A percentile compares a stretch with the other conserved stretches of the same genome.
These are phyloP conservation scores for Bucorvus abyssinicus DNA, from an alignment of 2,797 vertebrate species.

Conservation along the genomic window DNA sequence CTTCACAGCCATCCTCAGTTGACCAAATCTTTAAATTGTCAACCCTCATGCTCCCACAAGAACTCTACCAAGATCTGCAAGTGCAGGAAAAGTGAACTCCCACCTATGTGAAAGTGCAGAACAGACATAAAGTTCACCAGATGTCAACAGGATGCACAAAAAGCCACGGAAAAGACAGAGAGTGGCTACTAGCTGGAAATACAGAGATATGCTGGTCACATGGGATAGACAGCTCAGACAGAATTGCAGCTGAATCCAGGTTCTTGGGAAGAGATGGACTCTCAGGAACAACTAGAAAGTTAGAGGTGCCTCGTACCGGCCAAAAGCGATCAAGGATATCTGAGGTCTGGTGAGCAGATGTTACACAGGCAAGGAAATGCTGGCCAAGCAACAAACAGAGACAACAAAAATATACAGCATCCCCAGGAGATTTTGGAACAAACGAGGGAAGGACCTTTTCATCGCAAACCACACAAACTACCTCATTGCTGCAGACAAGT, in stretches of 20 bases:
- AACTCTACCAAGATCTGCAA: neutral
- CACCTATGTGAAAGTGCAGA: neutral
- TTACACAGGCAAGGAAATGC: constrained; percentile 12
- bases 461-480: constrained; percentile 23
- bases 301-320: neutral
- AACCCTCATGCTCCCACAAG: neutral
- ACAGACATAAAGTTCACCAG: neutral
- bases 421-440: constrained; percentile 11
- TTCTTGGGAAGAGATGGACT: neutral
- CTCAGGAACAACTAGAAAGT: neutral
- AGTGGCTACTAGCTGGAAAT: neutral
- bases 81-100: neutral
- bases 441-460: constrained; percentile 17
- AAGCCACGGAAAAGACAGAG: neutral
- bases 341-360: constrained; percentile 55
- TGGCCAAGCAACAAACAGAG: constrained; percentile 46
- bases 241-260: neutral
- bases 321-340: neutral
- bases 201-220: neutral
- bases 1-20: neutral
- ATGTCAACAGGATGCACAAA: neutral
- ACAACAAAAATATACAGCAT: constrained; percentile 20
- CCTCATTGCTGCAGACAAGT: neutral
- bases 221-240: neutral
- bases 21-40: neutral